A percentile compares a stretch with the other conserved stretches of the same genome.
Evolutionary conservation across 2,797 vertebrate species (phyloP).

Genomic region (Halcyon badia): DNA sequence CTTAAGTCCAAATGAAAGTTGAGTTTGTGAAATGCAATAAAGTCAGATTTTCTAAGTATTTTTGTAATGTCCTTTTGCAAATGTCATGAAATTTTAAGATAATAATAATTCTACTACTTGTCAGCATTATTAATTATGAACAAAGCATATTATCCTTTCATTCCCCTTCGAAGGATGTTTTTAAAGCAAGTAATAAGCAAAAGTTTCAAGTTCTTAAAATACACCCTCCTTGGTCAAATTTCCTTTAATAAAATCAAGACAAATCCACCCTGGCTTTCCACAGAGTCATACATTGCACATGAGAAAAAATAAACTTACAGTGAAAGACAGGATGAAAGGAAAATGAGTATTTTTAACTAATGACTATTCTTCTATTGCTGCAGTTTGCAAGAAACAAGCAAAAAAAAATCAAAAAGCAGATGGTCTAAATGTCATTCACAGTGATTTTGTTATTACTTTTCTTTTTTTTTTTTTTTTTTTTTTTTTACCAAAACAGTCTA

Average conservation of each 20-base stretch:
- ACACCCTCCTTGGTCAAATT: not conserved
- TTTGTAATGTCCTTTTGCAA: constrained; percentile 59
- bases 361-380: not conserved
- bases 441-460: not conserved
- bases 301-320: not conserved
- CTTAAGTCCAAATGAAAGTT: constrained; percentile 52
- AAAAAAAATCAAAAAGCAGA: not conserved
- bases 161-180: constrained; percentile 30
- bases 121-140: constrained; percentile 69
- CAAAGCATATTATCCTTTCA: constrained; percentile 39
- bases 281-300: not conserved
- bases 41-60: constrained; percentile 63
- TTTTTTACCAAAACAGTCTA: not conserved
- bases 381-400: not conserved
- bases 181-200: constrained; percentile 48
- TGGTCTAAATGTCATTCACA: not conserved
- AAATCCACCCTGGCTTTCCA: not conserved
- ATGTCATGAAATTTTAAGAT: constrained; percentile 75
- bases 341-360: not conserved
- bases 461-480: not conserved
- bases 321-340: not conserved
- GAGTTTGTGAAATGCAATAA: constrained; percentile 69
- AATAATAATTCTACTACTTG: constrained; percentile 62
- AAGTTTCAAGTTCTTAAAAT: constrained; percentile 23
- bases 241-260: not conserved